A percentile compares a stretch with the other conserved stretches of the same genome.
Conservation (phyloP, 2,888 invertebrate species). For the Ichneumoninae sp. region DNA sequence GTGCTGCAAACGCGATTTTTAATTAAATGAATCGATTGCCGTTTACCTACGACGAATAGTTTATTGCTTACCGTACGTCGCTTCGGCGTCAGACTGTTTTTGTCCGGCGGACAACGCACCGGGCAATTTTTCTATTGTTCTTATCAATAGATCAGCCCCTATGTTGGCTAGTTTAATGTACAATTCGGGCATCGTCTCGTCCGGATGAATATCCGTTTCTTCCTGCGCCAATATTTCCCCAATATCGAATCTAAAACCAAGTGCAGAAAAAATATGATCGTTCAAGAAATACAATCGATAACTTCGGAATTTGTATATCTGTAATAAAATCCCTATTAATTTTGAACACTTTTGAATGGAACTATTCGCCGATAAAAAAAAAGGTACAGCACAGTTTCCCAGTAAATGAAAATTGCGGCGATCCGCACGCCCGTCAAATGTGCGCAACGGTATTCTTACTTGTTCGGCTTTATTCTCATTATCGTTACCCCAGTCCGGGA, state of each 20-base stretch:
- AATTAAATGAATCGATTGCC: conserved; percentile 25
- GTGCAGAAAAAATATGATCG: conserved; percentile 25
- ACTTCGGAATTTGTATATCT: background rate
- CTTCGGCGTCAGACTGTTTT: conserved; percentile 87
- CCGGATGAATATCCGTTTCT: conserved; percentile 85
- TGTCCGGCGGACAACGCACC: conserved; percentile 86
- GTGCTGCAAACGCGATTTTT: conserved; percentile 86
- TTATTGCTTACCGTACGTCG: conserved; percentile 88
- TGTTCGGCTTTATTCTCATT: conserved; percentile 93
- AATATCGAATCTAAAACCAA: conserved; percentile 88
- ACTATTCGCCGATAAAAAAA: background rate
- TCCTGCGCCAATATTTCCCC: conserved; percentile 89
- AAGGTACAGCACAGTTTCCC: background rate
- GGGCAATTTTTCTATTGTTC: conserved; percentile 87
- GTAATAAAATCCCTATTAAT: background rate
- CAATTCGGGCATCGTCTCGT: conserved; percentile 89
- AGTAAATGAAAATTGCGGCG: background rate
- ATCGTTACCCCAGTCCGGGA: conserved; percentile 92
- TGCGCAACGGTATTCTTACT: conserved; percentile 78
- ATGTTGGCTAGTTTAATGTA: conserved; percentile 87
- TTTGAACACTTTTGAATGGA: background rate
- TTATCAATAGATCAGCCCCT: conserved; percentile 89
- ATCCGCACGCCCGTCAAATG: no score
- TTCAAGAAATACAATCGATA: conserved; percentile 44
- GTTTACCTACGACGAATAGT: background rate